These are phyloP conservation scores for Mayetiola destructor DNA, from an alignment of 2,888 invertebrate species.

Conservation along the genomic window DNA sequence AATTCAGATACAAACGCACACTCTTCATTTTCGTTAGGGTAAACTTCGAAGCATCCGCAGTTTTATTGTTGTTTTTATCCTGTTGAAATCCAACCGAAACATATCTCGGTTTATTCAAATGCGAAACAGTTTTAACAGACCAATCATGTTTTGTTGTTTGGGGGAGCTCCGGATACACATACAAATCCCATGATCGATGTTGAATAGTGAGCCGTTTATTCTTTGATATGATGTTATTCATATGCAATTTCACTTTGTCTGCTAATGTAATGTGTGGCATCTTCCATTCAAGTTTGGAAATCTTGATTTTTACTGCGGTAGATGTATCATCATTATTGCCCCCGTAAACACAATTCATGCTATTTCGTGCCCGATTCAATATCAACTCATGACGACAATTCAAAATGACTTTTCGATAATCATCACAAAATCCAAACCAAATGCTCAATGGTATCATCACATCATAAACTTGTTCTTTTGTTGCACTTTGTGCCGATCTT, in stretches of 20 bases:
- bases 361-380: constrained; percentile 24
- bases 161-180: constrained; percentile 17
- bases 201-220: constrained; percentile 14
- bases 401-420: constrained; percentile 29
- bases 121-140: constrained; percentile 26
- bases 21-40: constrained; percentile 25
- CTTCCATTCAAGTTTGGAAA: constrained; percentile 21
- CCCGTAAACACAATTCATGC: constrained; percentile 23
- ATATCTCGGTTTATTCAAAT: constrained; percentile 29
- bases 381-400: constrained; percentile 31
- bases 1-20: constrained; percentile 28
- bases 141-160: constrained; percentile 24
- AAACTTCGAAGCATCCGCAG: constrained; percentile 20
- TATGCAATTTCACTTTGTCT: constrained; percentile 16
- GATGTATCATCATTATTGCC: constrained; percentile 15
- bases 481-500: constrained; percentile 16
- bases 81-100: constrained; percentile 30
- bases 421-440: constrained; percentile 28
- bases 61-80: constrained; percentile 24
- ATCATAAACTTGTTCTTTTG: constrained; percentile 21
- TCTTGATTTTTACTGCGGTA: constrained; percentile 16
- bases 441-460: constrained; percentile 25
- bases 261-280: constrained; percentile 18
- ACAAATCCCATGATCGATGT: constrained; percentile 18
- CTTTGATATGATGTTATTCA: constrained; percentile 15